Conservation (phyloP, 1,140 invertebrate species). For the Atta cephalotes region DNA sequence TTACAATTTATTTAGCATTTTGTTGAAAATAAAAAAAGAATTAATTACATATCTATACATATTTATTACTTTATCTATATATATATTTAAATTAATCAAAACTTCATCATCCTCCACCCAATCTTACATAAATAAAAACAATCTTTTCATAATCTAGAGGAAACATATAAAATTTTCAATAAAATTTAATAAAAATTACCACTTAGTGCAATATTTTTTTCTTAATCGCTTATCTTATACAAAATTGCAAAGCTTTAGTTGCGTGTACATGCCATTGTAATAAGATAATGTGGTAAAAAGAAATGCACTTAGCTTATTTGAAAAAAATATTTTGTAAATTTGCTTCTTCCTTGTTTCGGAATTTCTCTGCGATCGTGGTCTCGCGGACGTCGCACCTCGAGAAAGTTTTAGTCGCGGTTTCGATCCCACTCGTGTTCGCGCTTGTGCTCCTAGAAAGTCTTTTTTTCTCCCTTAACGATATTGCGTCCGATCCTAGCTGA, state of each 20-base stretch:
- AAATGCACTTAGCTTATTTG: not conserved
- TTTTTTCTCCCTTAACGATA: slow-evolving; percentile 55
- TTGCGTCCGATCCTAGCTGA: slow-evolving; percentile 47
- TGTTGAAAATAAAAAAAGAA: not conserved
- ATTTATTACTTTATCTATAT: not conserved
- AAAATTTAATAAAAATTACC: not conserved
- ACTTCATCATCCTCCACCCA: not conserved
- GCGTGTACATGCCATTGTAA: not conserved
- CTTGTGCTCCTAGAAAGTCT: slow-evolving; percentile 65
- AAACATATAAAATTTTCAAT: not conserved
- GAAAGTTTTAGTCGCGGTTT: slow-evolving; percentile 59
- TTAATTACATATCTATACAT: not conserved
- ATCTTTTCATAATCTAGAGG: not conserved
- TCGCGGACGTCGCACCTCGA: slow-evolving; percentile 39
- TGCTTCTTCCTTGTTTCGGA: slow-evolving; percentile 17
- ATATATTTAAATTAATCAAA: not conserved
- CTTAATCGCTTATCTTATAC: not conserved
- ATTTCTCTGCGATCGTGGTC: slow-evolving; percentile 20
- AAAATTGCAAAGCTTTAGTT: not conserved
- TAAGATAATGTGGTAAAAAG: not conserved
- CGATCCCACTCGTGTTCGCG: slow-evolving; percentile 49
- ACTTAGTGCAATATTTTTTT: not conserved
- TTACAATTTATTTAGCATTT: not conserved
- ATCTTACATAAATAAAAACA: not conserved
- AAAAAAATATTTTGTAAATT: not conserved